phyloP scores from a whole-genome alignment of 1,140 invertebrate species.

The Drosophila persimilis region DNA sequence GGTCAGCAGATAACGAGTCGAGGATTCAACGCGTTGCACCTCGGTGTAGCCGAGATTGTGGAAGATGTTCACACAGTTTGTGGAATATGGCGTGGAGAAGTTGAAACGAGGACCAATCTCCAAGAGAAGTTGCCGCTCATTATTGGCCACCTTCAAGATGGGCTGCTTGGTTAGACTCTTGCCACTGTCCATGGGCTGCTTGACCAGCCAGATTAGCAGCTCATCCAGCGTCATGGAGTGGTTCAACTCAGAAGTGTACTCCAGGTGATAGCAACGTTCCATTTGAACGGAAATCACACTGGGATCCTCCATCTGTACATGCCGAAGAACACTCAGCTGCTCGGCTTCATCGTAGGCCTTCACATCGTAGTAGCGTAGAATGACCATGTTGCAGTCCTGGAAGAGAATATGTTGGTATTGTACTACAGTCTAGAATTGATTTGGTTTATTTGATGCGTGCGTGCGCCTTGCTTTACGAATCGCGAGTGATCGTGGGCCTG shows the following conservation, averaged over 20 bases:
- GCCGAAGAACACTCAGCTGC: constrained; percentile 41
- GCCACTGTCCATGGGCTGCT: constrained; percentile 85
- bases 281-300: constrained; percentile 84
- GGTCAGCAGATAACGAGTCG: constrained; percentile 90
- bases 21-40: constrained; percentile 91
- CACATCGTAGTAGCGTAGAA: constrained; percentile 63
- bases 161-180: constrained; percentile 84
- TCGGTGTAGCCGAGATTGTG: constrained; percentile 89
- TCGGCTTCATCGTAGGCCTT: constrained; percentile 50
- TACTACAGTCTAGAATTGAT: too few species aligned
- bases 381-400: constrained; percentile 57
- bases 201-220: constrained; percentile 89
- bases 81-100: constrained; percentile 97
- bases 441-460: constrained; percentile 18
- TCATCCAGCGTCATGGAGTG: constrained; percentile 84
- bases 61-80: constrained; percentile 97
- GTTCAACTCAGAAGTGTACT: constrained; percentile 82
- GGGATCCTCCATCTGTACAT: constrained; percentile 32
- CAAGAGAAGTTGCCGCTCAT: constrained; percentile 34
- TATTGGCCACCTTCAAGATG: constrained; percentile 48
- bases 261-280: constrained; percentile 92
- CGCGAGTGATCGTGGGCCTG: constrained; percentile 32
- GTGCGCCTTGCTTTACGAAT: constrained; percentile 15
- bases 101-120: constrained; percentile 94
- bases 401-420: constrained; percentile 9